These are phyloP conservation scores for Rambutsinella grinnellia DNA, from an alignment of 2,888 invertebrate species.

Conservation along the genomic window DNA sequence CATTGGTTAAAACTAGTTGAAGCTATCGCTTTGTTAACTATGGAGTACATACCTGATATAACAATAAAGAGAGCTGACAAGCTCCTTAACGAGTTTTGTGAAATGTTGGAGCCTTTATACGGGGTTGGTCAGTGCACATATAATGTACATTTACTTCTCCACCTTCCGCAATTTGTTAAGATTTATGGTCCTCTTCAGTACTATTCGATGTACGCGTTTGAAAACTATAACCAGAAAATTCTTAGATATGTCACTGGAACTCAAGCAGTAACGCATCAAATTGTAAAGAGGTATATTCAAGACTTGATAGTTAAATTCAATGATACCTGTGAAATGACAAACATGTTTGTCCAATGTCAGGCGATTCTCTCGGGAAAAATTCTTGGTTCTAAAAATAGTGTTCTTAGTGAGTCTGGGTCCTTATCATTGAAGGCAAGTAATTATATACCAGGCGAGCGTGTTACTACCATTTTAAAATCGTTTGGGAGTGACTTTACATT, in stretches of 20 bases:
- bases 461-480: too few species aligned
- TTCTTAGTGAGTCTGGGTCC: too few species aligned
- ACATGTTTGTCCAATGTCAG: too few species aligned
- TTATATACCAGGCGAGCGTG: too few species aligned
- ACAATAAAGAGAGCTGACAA: too few species aligned
- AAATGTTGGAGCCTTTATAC: not conserved
- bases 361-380: too few species aligned
- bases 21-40: too few species aligned
- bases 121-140: not conserved
- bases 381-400: not conserved
- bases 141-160: not conserved
- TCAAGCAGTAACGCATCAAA: not conserved
- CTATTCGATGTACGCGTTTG: not conserved
- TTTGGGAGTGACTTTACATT: too few species aligned
- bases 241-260: not conserved
- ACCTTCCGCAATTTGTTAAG: not conserved
- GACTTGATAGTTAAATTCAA: not conserved
- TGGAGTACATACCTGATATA: too few species aligned
- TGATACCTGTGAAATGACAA: not conserved
- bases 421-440: too few species aligned
- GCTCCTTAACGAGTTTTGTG: not conserved
- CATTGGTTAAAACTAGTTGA: too few species aligned
- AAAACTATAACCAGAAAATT: constrained; percentile 1
- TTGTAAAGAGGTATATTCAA: not conserved
- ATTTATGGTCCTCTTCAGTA: constrained; percentile 1